These are phyloP conservation scores for Heliconius ethilla DNA, from an alignment of 2,888 invertebrate genomes.

Conservation along the genomic window DNA sequence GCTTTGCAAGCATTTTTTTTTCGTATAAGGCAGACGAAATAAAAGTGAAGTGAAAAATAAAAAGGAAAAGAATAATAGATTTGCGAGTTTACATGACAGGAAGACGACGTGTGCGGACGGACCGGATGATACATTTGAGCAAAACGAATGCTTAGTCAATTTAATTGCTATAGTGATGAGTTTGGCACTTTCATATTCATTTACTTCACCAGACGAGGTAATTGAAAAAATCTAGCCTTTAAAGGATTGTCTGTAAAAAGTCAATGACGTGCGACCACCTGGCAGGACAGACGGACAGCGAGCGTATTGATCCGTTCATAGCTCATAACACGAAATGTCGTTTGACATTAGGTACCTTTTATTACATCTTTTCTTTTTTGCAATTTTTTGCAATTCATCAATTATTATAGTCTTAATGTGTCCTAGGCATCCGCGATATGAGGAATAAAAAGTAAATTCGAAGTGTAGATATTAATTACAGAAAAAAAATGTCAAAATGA, in stretches of 20 bases:
- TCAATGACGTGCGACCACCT: conserved; percentile 43
- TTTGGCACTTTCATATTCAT: conserved; percentile 56
- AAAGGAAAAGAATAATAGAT: conserved; percentile 39
- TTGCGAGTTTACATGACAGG: conserved; percentile 38
- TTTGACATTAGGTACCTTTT: conserved; percentile 28
- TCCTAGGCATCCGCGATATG: background rate
- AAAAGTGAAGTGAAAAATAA: conserved; percentile 35
- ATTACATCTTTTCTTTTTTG: conserved; percentile 25
- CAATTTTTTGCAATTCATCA: conserved; percentile 15
- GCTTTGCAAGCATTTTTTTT: conserved; percentile 35
- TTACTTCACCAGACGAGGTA: conserved; percentile 63
- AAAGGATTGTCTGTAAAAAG: conserved; percentile 45
- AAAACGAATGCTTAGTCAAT: conserved; percentile 60
- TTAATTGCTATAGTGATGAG: conserved; percentile 57
- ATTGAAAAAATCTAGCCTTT: conserved; percentile 66
- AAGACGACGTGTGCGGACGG: conserved; percentile 39
- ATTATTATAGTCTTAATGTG: background rate
- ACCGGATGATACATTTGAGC: conserved; percentile 46
- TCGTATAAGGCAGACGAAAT: conserved; percentile 39
- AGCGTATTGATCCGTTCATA: conserved; percentile 38
- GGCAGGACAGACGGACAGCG: conserved; percentile 40
- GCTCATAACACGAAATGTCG: conserved; percentile 38
- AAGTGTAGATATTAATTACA: conserved; percentile 10
- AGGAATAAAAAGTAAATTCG: conserved; percentile 12
- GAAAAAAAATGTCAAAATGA: background rate